phyloP scores from a whole-genome alignment of 2,797 vertebrate genomes.

The Eupleurogrammus muticus region DNA sequence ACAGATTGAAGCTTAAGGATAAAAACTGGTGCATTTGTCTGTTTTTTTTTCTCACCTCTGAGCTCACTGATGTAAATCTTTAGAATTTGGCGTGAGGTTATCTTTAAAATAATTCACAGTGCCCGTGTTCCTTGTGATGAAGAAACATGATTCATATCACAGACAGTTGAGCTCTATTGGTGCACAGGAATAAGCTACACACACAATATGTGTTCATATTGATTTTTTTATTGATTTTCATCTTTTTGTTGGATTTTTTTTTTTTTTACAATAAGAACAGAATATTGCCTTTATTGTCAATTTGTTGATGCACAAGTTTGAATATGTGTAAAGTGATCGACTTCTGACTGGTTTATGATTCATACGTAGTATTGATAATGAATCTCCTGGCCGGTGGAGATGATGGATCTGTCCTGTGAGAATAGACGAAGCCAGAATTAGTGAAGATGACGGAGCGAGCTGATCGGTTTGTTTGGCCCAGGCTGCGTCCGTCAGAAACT shows the following conservation, averaged over 20 bases:
- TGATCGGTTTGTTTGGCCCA: neutral
- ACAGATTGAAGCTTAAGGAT: neutral
- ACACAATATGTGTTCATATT: neutral
- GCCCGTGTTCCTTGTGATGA: neutral
- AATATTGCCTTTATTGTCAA: neutral
- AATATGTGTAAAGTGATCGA: conserved; percentile 8
- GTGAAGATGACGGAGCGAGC: neutral
- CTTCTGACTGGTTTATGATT: conserved; percentile 23
- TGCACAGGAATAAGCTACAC: neutral
- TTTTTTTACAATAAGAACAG: conserved; percentile 4
- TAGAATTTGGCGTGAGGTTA: too few relatives aligned
- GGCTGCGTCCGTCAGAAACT: neutral
- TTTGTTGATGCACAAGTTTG: conserved; percentile 6
- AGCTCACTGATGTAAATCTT: neutral
- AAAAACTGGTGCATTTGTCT: neutral
- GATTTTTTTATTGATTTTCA: neutral
- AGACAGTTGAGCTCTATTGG: neutral
- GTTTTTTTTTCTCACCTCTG: neutral
- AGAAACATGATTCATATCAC: neutral
- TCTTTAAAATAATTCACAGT: neutral
- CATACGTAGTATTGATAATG: neutral
- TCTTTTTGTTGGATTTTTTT: conserved; percentile 37
- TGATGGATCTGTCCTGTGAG: conserved; percentile 39
- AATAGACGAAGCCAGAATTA: conserved; percentile 32
- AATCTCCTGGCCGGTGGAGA: conserved; percentile 24